Conservation (phyloP, 2,888 invertebrate species). For the Drosophila kuntzei region DNA sequence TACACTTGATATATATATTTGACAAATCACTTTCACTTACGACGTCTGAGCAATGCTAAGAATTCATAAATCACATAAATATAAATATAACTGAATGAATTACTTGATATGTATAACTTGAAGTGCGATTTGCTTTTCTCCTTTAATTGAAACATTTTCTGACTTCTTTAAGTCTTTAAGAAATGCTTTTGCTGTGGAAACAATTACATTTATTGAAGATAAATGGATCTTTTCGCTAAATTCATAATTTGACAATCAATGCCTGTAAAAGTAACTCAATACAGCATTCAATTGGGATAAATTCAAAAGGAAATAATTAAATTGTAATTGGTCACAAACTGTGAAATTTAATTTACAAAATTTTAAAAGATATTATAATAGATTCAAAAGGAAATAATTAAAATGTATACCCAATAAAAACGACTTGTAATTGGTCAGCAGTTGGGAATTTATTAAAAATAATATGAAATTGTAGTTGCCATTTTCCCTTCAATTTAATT, state of each 20-base stretch:
- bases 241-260: not conserved
- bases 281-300: not conserved
- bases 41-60: constrained; percentile 17
- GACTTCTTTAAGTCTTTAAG: not conserved
- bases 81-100: constrained; percentile 25
- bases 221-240: not conserved
- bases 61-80: constrained; percentile 40
- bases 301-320: constrained; percentile 2
- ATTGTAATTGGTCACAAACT: not conserved
- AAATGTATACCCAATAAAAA: not conserved
- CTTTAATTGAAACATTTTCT: not conserved
- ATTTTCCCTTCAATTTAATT: constrained; percentile 2
- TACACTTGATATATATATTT: constrained; percentile 1
- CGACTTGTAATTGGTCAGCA: not conserved
- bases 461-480: not conserved
- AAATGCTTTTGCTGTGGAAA: not conserved
- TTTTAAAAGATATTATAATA: not conserved
- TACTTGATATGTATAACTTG: constrained; percentile 5
- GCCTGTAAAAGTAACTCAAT: constrained; percentile 3
- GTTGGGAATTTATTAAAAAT: constrained; percentile 1
- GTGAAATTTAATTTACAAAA: not conserved
- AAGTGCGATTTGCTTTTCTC: not conserved
- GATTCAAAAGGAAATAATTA: not conserved
- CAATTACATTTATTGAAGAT: not conserved
- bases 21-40: constrained; percentile 39